phyloP scores from a whole-genome alignment of 2,888 invertebrate species.

The Operophtera brumata region DNA sequence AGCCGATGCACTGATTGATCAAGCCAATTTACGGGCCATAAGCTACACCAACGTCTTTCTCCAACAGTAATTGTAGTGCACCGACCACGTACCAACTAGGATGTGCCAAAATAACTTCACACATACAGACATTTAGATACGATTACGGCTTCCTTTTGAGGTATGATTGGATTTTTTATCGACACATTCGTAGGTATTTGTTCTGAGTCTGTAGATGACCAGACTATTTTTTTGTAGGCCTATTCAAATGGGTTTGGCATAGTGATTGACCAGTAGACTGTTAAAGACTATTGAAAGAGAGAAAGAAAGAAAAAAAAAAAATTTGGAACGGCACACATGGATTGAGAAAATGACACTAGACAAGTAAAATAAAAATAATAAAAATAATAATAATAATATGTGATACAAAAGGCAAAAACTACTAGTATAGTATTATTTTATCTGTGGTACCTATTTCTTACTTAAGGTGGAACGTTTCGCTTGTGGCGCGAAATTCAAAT shows the following conservation, averaged over 20 bases:
- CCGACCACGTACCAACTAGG: slow-evolving; percentile 42
- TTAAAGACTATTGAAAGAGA: slow-evolving; percentile 4
- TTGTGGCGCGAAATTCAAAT: no score
- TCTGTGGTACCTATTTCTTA: no score
- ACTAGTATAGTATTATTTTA: no score
- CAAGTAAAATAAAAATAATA: no score
- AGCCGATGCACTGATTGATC: slow-evolving; percentile 14
- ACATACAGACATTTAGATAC: slow-evolving; percentile 13
- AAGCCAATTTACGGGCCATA: slow-evolving; percentile 29
- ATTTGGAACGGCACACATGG: no score
- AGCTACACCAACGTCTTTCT: slow-evolving; percentile 20
- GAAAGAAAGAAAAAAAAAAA: no score
- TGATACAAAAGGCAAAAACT: no score
- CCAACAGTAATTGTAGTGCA: slow-evolving; percentile 14
- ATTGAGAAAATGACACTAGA: no score
- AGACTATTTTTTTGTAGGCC: slow-evolving; percentile 29
- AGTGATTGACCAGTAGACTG: slow-evolving; percentile 39
- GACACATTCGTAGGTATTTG: neutral
- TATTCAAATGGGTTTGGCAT: slow-evolving; percentile 20
- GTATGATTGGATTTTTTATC: slow-evolving; percentile 34
- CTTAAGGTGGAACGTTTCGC: no score
- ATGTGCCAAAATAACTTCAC: slow-evolving; percentile 31
- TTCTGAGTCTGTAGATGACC: slow-evolving; percentile 22
- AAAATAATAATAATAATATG: no score
- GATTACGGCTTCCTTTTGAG: slow-evolving; percentile 31